These are phyloP conservation scores for Crematogaster levior DNA, from an alignment of 2,888 invertebrate genomes.

Conservation along the genomic window DNA sequence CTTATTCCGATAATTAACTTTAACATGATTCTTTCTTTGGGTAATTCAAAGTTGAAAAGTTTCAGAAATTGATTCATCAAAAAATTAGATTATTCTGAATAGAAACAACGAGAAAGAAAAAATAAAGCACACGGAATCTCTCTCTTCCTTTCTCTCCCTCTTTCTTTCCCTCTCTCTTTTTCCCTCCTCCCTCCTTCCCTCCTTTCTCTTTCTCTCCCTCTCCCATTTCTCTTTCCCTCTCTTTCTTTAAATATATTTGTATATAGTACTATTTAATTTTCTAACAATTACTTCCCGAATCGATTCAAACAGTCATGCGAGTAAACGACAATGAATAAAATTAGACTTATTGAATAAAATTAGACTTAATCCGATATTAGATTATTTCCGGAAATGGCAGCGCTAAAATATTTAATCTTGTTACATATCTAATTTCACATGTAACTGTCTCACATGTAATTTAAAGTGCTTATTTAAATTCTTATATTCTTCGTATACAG, in stretches of 20 bases:
- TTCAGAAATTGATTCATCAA: conserved; percentile 36
- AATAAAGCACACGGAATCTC: conserved; percentile 20
- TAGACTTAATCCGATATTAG: background rate
- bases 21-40: conserved; percentile 74
- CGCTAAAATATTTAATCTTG: background rate
- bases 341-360: conserved; percentile 13
- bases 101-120: background rate
- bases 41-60: conserved; percentile 42
- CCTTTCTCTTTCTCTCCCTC: no score
- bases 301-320: background rate
- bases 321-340: conserved; percentile 3
- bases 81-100: background rate
- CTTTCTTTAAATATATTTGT: background rate
- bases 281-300: background rate
- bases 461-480: conserved; percentile 59
- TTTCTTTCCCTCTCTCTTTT: no score
- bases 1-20: conserved; percentile 74
- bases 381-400: background rate
- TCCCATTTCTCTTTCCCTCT: no score
- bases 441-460: conserved; percentile 36
- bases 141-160: no score
- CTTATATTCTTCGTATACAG: conserved; percentile 56
- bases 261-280: conserved; percentile 1
- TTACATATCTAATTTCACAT: conserved; percentile 52
- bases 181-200: no score